Evolutionary conservation across 2,888 invertebrate species (phyloP).

Genomic region (Gastracanthus pulcherrimus): DNA sequence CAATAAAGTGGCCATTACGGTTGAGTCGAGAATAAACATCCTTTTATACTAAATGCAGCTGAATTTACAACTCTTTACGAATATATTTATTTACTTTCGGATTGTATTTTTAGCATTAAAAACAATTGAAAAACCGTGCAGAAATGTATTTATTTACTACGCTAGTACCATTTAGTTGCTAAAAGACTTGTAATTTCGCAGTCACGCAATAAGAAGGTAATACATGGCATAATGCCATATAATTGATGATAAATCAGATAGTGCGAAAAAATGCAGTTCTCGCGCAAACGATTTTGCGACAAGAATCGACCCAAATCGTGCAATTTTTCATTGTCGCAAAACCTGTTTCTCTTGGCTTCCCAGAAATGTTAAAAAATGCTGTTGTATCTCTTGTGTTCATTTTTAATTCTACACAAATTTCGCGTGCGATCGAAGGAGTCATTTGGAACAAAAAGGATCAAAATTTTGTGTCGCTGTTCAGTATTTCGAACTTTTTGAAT

Average conservation of each 20-base stretch:
- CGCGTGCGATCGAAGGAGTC: background rate
- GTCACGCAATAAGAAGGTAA: background rate
- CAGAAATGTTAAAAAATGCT: constrained; percentile 1
- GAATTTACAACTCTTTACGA: too few relatives aligned
- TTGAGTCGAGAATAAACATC: too few relatives aligned
- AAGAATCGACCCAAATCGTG: background rate
- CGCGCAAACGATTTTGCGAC: background rate
- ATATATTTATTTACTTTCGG: too few relatives aligned
- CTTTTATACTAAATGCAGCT: too few relatives aligned
- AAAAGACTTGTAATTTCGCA: background rate
- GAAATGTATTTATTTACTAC: too few relatives aligned
- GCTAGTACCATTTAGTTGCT: too few relatives aligned
- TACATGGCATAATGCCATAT: background rate
- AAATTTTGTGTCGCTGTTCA: constrained; percentile 32
- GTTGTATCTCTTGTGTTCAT: background rate
- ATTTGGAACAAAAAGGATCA: constrained; percentile 33
- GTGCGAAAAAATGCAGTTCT: background rate
- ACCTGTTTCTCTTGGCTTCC: background rate
- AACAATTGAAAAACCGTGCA: too few relatives aligned
- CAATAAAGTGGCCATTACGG: too few relatives aligned
- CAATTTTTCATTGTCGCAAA: background rate
- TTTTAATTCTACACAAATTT: background rate
- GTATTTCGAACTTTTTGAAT: background rate
- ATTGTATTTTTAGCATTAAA: too few relatives aligned
- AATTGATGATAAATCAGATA: constrained; percentile 3